These are phyloP conservation scores for Cepaea nemoralis DNA, from an alignment of 1,140 invertebrate genomes.

Conservation along the genomic window DNA sequence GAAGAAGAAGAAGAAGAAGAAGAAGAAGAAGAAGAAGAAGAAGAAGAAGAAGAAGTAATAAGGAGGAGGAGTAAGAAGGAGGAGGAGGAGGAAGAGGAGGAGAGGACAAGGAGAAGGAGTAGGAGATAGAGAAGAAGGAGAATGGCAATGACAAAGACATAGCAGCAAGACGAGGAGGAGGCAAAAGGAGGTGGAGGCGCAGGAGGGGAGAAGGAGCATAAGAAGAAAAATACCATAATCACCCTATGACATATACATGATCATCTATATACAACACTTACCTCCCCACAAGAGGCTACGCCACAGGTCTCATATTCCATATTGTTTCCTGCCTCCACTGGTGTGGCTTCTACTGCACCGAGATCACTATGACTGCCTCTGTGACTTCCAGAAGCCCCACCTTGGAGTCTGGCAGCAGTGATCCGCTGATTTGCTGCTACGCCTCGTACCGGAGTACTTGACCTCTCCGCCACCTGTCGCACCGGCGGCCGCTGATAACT, in stretches of 20 bases:
- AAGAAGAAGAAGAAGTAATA: too few relatives aligned
- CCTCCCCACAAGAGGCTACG: too few relatives aligned
- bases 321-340: background rate
- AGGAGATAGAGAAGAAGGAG: background rate
- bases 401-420: background rate
- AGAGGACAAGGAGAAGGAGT: background rate
- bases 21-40: background rate
- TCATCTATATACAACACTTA: background rate
- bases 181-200: too few relatives aligned
- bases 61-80: too few relatives aligned
- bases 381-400: background rate
- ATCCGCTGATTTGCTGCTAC: background rate
- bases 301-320: too few relatives aligned
- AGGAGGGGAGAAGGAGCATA: too few relatives aligned
- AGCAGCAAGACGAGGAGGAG: background rate
- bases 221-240: too few relatives aligned
- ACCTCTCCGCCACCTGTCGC: background rate
- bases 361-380: background rate
- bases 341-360: background rate
- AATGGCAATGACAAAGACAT: background rate
- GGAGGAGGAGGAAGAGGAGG: too few relatives aligned
- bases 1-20: too few relatives aligned
- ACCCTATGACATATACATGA: too few relatives aligned
- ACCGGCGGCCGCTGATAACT: background rate
- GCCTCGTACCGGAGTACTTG: constrained; percentile 1